A percentile compares a stretch with the other conserved stretches of the same genome.
These are phyloP conservation scores for Alca torda DNA, from an alignment of 2,797 vertebrate species.

Conservation along the genomic window DNA sequence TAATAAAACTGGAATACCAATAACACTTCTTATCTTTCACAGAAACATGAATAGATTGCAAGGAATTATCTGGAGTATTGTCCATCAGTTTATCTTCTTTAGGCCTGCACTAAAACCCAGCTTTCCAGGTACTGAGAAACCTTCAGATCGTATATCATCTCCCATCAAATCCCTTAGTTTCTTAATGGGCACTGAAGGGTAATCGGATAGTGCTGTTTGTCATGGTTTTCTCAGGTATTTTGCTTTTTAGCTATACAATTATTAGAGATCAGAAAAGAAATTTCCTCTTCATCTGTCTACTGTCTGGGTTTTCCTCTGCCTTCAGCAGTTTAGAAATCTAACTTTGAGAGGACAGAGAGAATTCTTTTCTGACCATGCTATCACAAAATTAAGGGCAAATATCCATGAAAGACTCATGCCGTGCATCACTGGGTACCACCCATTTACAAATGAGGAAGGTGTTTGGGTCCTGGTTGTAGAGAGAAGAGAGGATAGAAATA, in stretches of 20 bases:
- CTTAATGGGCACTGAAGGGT: not conserved
- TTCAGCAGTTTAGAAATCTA: not conserved
- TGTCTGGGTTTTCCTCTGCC: not conserved
- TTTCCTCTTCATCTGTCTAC: not conserved
- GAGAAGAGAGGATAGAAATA: not conserved
- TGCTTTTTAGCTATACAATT: not conserved
- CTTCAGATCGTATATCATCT: not conserved
- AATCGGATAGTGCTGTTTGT: not conserved
- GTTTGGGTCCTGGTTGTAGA: not conserved
- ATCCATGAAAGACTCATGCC: not conserved
- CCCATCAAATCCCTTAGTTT: not conserved
- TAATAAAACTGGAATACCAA: not conserved
- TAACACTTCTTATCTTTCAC: not conserved
- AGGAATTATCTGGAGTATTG: not conserved
- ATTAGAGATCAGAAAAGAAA: not conserved
- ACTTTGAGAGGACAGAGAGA: not conserved
- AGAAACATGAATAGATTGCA: not conserved
- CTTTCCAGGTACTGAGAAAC: not conserved
- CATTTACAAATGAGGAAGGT: not conserved
- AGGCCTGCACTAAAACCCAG: not conserved
- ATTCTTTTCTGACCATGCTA: not conserved
- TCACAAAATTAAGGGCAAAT: not conserved
- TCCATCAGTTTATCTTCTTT: not conserved
- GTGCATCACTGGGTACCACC: not conserved
- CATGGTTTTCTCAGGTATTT: not conserved